Conservation (phyloP, 2,888 invertebrate genomes). For the Andrena haemorrhoa region DNA sequence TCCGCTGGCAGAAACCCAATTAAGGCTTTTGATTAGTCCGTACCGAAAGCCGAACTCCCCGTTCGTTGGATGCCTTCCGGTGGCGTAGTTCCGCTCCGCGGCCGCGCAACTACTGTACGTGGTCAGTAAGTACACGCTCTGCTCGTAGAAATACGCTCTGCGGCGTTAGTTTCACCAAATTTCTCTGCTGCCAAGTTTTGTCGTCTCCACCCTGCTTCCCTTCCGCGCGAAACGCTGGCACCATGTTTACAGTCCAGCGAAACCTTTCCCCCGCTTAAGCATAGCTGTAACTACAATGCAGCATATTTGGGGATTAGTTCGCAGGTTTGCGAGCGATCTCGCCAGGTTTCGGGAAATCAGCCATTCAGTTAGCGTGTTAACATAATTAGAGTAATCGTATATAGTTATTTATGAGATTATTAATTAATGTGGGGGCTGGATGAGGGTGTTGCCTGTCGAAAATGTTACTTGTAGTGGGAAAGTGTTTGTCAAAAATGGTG, state of each 20-base stretch:
- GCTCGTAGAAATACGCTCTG: conserved; percentile 30
- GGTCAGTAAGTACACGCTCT: conserved; percentile 50
- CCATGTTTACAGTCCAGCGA: conserved; percentile 25
- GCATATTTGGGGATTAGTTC: not conserved
- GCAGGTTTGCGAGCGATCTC: not conserved
- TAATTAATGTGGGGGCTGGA: no score
- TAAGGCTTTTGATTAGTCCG: conserved; percentile 73
- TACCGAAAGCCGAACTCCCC: conserved; percentile 61
- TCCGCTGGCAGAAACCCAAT: conserved; percentile 69
- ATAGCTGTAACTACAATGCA: not conserved
- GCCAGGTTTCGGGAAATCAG: not conserved
- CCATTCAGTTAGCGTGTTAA: no score
- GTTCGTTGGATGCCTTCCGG: conserved; percentile 55
- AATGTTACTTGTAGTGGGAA: no score
- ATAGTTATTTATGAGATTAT: no score
- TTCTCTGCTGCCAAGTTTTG: conserved; percentile 52
- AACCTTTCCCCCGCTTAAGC: not conserved
- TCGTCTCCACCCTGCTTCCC: not conserved
- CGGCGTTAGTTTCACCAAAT: conserved; percentile 55
- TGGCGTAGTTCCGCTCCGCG: conserved; percentile 39
- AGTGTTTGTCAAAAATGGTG: no score
- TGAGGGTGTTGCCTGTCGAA: no score
- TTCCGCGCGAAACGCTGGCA: not conserved
- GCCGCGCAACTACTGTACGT: conserved; percentile 61
- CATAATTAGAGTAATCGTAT: no score